A percentile compares a stretch with the other conserved stretches of the same genome.
Conservation (phyloP, 2,797 vertebrate species). For the Pseudochirops cupreus region DNA sequence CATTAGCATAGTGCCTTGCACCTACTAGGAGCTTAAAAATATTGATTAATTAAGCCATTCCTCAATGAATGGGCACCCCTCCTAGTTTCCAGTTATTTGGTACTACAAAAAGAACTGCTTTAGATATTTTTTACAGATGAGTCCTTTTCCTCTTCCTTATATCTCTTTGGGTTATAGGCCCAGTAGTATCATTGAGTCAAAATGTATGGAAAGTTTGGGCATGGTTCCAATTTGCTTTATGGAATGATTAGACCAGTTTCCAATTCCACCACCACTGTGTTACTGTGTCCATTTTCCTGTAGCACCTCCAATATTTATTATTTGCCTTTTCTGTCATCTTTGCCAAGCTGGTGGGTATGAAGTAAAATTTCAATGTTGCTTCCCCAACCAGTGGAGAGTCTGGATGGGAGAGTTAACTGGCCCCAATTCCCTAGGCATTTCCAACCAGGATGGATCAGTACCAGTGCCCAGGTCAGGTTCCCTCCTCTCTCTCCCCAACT, state of each 20-base stretch:
- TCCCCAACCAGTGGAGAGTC: background rate
- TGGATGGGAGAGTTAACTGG: background rate
- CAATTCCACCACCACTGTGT: background rate
- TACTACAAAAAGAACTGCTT: background rate
- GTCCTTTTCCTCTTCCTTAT: background rate
- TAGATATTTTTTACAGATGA: background rate
- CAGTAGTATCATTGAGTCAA: background rate
- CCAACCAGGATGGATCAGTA: background rate
- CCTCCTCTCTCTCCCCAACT: background rate
- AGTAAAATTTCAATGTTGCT: background rate
- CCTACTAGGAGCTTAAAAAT: background rate
- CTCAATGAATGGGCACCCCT: no score
- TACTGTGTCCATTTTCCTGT: background rate
- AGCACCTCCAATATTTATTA: background rate
- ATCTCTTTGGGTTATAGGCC: background rate
- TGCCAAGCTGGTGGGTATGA: background rate
- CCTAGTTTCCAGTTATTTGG: background rate
- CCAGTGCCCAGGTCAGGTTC: background rate
- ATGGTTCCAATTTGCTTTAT: background rate
- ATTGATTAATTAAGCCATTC: background rate
- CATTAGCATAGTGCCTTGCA: background rate
- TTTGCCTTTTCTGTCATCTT: background rate
- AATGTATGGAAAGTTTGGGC: background rate
- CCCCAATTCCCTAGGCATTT: background rate
- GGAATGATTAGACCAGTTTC: background rate